phyloP scores from a whole-genome alignment of 2,113 vertebrate genomes.

The Crocuta crocuta region DNA sequence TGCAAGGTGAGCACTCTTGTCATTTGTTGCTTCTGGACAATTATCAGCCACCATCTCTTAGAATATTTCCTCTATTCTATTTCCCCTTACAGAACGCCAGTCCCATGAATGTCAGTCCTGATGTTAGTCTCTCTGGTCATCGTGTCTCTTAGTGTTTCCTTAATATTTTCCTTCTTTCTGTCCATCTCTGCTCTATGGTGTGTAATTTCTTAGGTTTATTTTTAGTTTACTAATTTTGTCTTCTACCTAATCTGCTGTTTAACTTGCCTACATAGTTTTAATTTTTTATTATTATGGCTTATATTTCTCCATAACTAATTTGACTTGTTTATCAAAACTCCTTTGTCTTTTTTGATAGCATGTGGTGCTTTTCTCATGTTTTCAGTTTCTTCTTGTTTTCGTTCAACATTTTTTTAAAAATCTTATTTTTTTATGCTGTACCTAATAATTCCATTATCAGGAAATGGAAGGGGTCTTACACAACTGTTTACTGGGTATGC shows the following conservation, averaged over 20 bases:
- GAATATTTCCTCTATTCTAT: neutral
- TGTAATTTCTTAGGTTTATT: neutral
- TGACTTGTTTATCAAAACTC: neutral
- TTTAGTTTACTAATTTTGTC: neutral
- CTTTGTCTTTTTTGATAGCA: neutral
- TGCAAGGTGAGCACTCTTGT: neutral
- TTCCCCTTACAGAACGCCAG: neutral
- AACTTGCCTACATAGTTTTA: neutral
- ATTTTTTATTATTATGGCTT: neutral
- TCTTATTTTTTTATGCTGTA: neutral
- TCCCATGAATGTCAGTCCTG: neutral
- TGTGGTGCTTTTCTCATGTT: neutral
- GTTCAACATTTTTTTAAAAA: neutral
- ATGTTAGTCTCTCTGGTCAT: neutral
- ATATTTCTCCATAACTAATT: neutral
- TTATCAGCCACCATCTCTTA: neutral
- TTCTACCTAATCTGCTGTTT: neutral
- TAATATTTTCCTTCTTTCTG: neutral
- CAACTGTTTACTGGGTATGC: neutral
- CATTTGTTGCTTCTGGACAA: neutral
- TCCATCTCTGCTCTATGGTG: neutral
- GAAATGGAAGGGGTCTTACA: neutral
- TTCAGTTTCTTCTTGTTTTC: conserved; percentile 3
- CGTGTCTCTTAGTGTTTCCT: neutral
- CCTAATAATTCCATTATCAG: neutral